Base-by-base conservation (phyloP, 2,113 vertebrate species). In the Hemibagrus wyckioides region DNA sequence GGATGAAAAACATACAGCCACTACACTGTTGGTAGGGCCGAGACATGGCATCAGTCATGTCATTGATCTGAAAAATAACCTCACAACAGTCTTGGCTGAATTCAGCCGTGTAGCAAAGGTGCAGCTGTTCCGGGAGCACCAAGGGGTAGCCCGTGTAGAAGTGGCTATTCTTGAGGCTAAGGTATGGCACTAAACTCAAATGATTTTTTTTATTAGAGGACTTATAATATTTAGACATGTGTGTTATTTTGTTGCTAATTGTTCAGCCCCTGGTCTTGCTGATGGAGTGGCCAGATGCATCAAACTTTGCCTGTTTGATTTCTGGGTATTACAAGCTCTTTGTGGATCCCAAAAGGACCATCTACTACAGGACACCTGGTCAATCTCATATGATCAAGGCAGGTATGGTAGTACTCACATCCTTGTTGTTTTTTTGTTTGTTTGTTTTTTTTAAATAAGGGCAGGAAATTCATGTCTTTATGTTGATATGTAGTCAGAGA, bases 201-300 rank as follows among this genome's bases (percentile, higher is more conserved):
- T 54, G 4, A 1, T 41, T 28, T 59, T 23, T 56, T 5, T 19
- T 9, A 1, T 56, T 57, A 21, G 1, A 76, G 23, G 2, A 73
- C 39, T 15, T 23, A 80, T 14, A 33, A 56, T 81, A 59, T 71
- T 69, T 50, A 65, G 21, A 25, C 2, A 28, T 14, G 13, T 15
- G 11, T 6, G 79, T 56, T 44, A 44, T 23, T n/a, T 65, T 33
- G 8, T 39, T 83, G 59, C 6, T 23, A 85, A 30, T 25, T 73
- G 30, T 92, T 59, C 93, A 99, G 98, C 97, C 98, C 0, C 93
- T 99, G 91, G 97, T 99, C 86, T 90, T 99, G 90, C 95, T 99
- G 89, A 99, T 99, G 98, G 98, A 99, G 94, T 99, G 98, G 97
- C 98, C 97, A 0, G 98, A 99, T 93, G 98, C 98, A 91, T 97